Conservation (phyloP, 92 coral and sea anemone genomes). For the Zoanthus solanderi region DNA sequence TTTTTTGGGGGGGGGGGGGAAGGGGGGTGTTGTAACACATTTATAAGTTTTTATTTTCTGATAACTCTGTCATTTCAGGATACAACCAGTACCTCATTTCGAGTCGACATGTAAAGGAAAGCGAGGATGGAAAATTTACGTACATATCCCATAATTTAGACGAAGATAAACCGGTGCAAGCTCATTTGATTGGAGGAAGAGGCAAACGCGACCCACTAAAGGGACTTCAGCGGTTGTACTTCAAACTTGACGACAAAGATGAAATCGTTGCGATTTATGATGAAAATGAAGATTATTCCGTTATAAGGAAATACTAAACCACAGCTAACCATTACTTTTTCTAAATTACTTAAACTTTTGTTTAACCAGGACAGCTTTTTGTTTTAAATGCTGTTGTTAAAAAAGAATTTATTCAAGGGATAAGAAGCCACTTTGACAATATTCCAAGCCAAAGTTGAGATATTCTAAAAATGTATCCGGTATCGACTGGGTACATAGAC, state of each 20-base stretch:
- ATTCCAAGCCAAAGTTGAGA: too few species aligned
- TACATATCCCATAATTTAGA: conserved; percentile 34
- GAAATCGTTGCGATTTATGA: conserved; percentile 35
- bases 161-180: conserved; percentile 34
- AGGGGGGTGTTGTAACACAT: too few species aligned
- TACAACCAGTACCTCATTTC: conserved; percentile 35
- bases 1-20: too few species aligned
- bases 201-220: conserved; percentile 40
- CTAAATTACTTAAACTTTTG: too few species aligned
- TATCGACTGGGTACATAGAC: too few species aligned
- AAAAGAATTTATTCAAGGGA: too few species aligned
- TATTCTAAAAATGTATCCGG: too few species aligned
- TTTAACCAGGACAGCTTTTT: too few species aligned
- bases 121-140: conserved; percentile 33
- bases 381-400: too few species aligned
- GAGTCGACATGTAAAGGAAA: conserved; percentile 43
- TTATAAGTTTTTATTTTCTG: neutral
- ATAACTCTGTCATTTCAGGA: neutral
- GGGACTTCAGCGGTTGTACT: conserved; percentile 32
- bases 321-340: neutral
- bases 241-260: conserved; percentile 27
- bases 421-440: too few species aligned
- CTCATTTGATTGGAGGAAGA: conserved; percentile 20
- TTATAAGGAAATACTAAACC: conserved; percentile 8
- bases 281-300: conserved; percentile 42